phyloP scores from a whole-genome alignment of 2,888 invertebrate species.

The Neria commutata region DNA sequence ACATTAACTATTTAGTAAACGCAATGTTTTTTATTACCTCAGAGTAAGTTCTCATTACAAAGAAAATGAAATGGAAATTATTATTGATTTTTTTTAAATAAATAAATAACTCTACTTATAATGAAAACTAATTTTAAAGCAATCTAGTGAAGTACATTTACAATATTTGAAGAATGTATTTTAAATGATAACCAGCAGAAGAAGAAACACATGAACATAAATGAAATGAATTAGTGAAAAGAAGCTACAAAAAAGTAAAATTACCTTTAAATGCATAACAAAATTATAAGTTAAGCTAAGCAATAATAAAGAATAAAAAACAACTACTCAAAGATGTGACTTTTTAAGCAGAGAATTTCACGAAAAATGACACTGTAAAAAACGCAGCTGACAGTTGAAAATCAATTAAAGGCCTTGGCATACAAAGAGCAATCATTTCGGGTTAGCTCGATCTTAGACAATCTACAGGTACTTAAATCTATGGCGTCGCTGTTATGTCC shows the following conservation, averaged over 20 bases:
- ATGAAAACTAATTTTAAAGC: not conserved
- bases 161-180: no score
- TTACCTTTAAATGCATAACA: not conserved
- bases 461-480: no score
- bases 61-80: not conserved
- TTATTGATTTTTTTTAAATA: slow-evolving; percentile 11
- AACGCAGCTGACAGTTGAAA: no score
- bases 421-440: no score
- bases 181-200: slow-evolving; percentile 14
- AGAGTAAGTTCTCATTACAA: slow-evolving; percentile 38
- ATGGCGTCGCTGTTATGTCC: no score
- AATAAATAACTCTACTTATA: no score
- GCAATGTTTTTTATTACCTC: slow-evolving; percentile 37
- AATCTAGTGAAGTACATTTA: slow-evolving; percentile 11
- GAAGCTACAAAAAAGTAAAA: slow-evolving; percentile 7
- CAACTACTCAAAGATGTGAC: not conserved
- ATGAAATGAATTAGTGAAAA: slow-evolving; percentile 15
- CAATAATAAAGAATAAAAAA: not conserved
- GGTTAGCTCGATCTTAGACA: no score
- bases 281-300: not conserved
- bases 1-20: not conserved
- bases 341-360: no score
- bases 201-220: slow-evolving; percentile 10
- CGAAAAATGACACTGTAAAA: no score
- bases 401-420: no score